These are phyloP conservation scores for Caloenas nicobarica DNA, from an alignment of 2,113 vertebrate genomes.

Conservation along the genomic window DNA sequence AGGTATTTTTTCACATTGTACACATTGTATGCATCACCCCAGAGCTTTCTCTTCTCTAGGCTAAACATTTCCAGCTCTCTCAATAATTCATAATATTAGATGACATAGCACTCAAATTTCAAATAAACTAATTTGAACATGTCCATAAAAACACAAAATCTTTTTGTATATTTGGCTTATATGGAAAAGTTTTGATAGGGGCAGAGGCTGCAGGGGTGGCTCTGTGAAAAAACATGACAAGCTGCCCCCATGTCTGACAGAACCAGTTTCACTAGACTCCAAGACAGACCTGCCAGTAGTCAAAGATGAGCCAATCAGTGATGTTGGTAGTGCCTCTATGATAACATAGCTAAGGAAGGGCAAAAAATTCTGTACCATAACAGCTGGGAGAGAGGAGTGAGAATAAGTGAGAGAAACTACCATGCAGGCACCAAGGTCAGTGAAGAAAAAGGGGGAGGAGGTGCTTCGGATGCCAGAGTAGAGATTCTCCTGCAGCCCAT, in stretches of 20 bases:
- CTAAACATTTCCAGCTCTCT: neutral
- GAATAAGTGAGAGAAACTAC: neutral
- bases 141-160: neutral
- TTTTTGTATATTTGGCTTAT: neutral
- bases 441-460: neutral
- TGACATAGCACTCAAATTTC: neutral
- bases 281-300: neutral
- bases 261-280: neutral
- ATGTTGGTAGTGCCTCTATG: neutral
- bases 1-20: neutral
- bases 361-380: neutral
- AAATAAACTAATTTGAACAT: constrained; percentile 18
- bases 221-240: neutral
- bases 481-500: neutral
- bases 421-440: neutral
- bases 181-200: neutral
- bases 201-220: neutral
- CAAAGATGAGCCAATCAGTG: neutral
- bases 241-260: neutral
- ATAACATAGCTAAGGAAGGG: neutral
- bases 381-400: neutral
- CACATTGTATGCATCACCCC: neutral
- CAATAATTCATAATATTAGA: neutral
- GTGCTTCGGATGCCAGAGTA: neutral
- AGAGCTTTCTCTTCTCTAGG: neutral